A percentile compares a stretch with the other conserved stretches of the same genome.
Conservation (phyloP, 2,797 vertebrate genomes). For the Rhabdophis nuchalis region DNA sequence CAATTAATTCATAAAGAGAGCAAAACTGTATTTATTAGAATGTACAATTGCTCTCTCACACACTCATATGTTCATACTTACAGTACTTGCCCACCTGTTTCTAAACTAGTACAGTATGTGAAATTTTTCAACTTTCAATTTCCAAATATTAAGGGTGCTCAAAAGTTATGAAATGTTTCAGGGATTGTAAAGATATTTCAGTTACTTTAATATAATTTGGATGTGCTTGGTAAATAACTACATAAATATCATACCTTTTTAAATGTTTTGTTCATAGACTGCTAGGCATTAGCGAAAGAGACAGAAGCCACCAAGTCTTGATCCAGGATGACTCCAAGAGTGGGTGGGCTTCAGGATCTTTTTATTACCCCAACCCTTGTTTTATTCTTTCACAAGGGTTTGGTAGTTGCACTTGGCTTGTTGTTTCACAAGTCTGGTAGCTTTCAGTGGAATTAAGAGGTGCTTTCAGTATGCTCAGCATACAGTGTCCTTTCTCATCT, state of each 20-base stretch:
- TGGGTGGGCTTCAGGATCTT: neutral
- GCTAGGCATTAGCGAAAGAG: neutral
- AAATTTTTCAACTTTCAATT: too few relatives aligned
- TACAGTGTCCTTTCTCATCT: neutral
- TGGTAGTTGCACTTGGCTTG: neutral
- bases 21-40: neutral
- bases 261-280: neutral
- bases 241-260: too few relatives aligned
- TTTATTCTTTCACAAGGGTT: neutral
- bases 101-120: neutral
- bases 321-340: neutral
- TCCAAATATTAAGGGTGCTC: too few relatives aligned
- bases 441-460: neutral
- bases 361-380: neutral
- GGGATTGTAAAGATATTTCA: too few relatives aligned
- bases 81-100: neutral
- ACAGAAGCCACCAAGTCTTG: neutral
- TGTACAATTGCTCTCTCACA: neutral
- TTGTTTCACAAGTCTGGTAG: neutral
- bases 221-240: too few relatives aligned
- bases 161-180: too few relatives aligned
- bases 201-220: too few relatives aligned
- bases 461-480: neutral
- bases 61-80: neutral
- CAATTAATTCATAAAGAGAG: neutral